Percentiles rank a stretch among this genome's conserved stretches.
These are phyloP conservation scores for Hippopotamyrus pictus DNA, from an alignment of 2,797 vertebrate genomes.

Conservation along the genomic window DNA sequence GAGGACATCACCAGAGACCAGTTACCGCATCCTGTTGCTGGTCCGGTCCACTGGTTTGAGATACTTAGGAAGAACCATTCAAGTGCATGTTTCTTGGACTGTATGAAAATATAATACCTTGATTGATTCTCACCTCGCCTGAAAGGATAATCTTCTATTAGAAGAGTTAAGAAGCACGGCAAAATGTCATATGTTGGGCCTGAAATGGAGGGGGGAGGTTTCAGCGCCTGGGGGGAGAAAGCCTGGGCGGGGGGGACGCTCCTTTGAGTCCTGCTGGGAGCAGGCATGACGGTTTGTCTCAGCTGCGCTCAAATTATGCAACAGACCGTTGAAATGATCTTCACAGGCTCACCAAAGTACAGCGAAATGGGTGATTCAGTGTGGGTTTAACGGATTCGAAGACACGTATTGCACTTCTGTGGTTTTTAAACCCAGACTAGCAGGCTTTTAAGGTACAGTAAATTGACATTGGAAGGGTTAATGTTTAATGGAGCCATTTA, in stretches of 20 bases:
- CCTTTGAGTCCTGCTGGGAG: slow-evolving; percentile 18
- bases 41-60: background rate
- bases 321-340: slow-evolving; percentile 23
- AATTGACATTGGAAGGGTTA: background rate
- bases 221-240: slow-evolving; percentile 5
- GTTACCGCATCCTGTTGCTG: background rate
- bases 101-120: slow-evolving; percentile 22
- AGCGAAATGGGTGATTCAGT: slow-evolving; percentile 21
- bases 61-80: background rate
- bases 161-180: slow-evolving; percentile 28
- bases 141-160: slow-evolving; percentile 39
- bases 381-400: slow-evolving; percentile 4
- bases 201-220: slow-evolving; percentile 2
- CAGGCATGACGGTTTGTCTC: slow-evolving; percentile 9
- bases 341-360: slow-evolving; percentile 23
- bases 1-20: background rate
- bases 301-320: slow-evolving; percentile 25
- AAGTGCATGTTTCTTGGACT: slow-evolving; percentile 13
- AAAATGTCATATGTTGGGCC: slow-evolving; percentile 25
- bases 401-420: slow-evolving; percentile 21
- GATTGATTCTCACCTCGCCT: slow-evolving; percentile 39
- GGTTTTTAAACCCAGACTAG: background rate
- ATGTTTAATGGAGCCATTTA: background rate
- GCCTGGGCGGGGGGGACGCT: slow-evolving; percentile 13
- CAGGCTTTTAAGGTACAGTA: background rate